Conservation (phyloP, 2,797 vertebrate species). For the Mormyrops boulengeri region DNA sequence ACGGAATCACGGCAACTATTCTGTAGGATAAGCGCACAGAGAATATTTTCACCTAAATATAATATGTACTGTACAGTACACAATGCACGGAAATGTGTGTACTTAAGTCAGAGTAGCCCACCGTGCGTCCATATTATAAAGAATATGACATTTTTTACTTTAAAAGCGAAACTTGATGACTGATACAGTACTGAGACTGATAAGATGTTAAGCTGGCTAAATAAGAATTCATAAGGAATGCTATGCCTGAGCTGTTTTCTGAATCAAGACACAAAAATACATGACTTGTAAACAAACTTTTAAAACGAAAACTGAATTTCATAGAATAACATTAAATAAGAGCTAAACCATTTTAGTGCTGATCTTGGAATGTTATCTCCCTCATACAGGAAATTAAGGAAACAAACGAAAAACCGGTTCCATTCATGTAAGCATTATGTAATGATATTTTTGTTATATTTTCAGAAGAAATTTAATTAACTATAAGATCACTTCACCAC, state of each 20-base stretch:
- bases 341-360: background rate
- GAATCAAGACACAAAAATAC: background rate
- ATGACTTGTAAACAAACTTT: background rate
- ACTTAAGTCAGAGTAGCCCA: background rate
- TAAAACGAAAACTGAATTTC: background rate
- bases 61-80: background rate
- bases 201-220: background rate
- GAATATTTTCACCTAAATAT: background rate
- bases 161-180: background rate
- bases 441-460: background rate
- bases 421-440: background rate
- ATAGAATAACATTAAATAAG: background rate
- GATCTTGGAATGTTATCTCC: background rate
- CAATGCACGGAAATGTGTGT: background rate
- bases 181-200: background rate
- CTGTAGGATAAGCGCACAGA: background rate
- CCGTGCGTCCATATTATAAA: background rate
- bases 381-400: background rate
- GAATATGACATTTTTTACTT: background rate
- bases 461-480: background rate
- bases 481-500: background rate
- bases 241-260: background rate
- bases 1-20: background rate
- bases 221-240: background rate
- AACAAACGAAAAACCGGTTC: background rate